Conservation (phyloP, 2,113 vertebrate genomes). For the Odobenus rosmarus region DNA sequence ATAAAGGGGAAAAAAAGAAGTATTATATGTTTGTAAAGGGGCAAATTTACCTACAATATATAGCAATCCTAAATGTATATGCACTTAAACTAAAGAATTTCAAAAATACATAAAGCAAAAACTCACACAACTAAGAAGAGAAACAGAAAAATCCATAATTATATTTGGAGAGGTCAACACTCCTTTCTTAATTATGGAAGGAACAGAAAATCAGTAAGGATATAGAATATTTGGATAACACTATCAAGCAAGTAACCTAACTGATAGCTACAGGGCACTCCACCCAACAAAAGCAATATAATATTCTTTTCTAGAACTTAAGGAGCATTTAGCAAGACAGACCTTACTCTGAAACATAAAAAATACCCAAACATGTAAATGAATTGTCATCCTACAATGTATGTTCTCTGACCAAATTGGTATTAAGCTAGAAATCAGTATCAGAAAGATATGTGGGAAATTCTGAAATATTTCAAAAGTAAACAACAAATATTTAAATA, state of each 20-base stretch:
- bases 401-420: background rate
- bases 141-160: background rate
- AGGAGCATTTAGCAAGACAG: background rate
- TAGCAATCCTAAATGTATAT: background rate
- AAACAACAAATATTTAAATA: background rate
- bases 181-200: no score
- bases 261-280: rapidly evolving
- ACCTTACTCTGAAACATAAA: background rate
- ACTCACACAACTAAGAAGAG: background rate
- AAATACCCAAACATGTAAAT: background rate
- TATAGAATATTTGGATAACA: no score
- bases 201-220: background rate
- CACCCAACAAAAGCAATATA: rapidly evolving
- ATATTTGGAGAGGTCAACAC: background rate
- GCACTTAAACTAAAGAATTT: background rate
- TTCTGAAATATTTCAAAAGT: background rate
- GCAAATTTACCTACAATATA: background rate
- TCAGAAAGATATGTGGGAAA: background rate
- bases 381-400: background rate
- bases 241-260: no score
- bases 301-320: background rate
- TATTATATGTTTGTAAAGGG: background rate
- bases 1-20: rapidly evolving
- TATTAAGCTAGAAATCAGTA: background rate
- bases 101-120: background rate